Percentiles rank a stretch among this genome's conserved stretches.
Conservation (phyloP, 2,888 invertebrate genomes). For the Stenchaetothrips biformis region DNA sequence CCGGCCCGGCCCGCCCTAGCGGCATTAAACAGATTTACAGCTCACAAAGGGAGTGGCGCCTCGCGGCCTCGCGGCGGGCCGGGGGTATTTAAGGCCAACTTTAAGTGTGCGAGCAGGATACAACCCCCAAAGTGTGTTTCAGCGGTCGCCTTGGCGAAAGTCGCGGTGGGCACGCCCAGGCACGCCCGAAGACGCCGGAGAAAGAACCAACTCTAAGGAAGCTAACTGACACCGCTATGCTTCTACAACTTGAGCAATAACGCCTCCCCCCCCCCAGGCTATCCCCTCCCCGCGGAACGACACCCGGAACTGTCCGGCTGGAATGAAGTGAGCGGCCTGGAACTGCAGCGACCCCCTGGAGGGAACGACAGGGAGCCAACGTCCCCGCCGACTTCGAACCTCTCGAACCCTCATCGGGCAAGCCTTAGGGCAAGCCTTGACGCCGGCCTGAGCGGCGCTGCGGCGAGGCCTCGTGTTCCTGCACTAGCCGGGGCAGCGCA, state of each 20-base stretch:
- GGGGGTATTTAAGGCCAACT: slow-evolving; percentile 22
- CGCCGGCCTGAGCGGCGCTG: too few species aligned
- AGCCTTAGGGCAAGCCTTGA: too few species aligned
- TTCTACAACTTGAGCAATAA: slow-evolving; percentile 23
- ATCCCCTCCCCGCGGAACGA: background rate
- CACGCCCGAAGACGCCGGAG: background rate
- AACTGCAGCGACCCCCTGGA: too few species aligned
- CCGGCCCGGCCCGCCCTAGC: background rate
- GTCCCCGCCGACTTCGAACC: too few species aligned
- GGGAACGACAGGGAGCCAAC: too few species aligned
- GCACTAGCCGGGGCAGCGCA: background rate
- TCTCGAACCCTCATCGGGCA: too few species aligned
- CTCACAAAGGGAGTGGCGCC: slow-evolving; percentile 3
- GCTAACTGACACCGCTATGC: slow-evolving; percentile 22
- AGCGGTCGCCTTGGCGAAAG: background rate
- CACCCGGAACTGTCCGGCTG: background rate
- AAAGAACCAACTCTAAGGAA: background rate
- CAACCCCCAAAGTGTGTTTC: slow-evolving; percentile 8
- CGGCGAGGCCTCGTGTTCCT: background rate
- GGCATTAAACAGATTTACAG: slow-evolving; percentile 25
- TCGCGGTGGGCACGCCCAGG: background rate
- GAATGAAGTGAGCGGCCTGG: too few species aligned
- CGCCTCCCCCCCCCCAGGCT: background rate
- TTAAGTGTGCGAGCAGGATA: slow-evolving; percentile 18
- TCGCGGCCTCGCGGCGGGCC: background rate